Evolutionary conservation across 2,113 vertebrate species (phyloP).

Genomic region (Aegithalos caudatus): DNA sequence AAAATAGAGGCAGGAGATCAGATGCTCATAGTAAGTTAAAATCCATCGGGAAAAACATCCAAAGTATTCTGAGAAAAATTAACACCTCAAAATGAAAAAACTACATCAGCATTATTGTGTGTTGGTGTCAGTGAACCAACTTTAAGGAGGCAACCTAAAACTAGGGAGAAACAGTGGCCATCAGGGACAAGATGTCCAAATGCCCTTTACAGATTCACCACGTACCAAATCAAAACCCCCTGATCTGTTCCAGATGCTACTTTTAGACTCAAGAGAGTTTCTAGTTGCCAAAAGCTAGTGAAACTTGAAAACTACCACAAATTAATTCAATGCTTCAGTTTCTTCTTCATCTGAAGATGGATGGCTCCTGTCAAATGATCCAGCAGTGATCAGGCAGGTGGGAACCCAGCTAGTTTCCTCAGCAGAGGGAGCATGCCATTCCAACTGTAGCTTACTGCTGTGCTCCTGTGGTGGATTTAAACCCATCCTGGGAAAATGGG

Average conservation of each 20-base stretch:
- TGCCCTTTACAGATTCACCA: not conserved
- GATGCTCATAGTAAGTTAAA: not conserved
- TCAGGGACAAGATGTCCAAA: not conserved
- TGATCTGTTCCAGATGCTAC: not conserved
- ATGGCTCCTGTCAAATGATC: slow-evolving; percentile 6
- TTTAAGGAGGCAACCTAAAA: not conserved
- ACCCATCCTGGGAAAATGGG: not conserved
- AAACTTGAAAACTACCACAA: not conserved
- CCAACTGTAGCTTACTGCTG: not conserved
- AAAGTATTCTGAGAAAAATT: not conserved
- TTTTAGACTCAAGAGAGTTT: not conserved
- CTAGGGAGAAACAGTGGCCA: not conserved
- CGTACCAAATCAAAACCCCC: rapidly evolving
- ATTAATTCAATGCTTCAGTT: not conserved
- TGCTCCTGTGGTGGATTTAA: not conserved
- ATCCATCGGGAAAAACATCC: not conserved
- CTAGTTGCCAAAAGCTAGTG: not conserved
- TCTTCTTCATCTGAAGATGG: slow-evolving; percentile 8
- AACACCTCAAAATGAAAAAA: not conserved
- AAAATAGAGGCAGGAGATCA: not conserved
- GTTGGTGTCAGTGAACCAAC: not conserved
- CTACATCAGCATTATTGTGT: not conserved
- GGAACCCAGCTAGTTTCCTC: not conserved
- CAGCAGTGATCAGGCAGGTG: not conserved
- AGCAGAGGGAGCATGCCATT: not conserved